Evolutionary conservation across 2,113 vertebrate species (phyloP), one percentile per base, ranked within the genome.

Genomic region (Amphilophus citrinellus): DNA sequence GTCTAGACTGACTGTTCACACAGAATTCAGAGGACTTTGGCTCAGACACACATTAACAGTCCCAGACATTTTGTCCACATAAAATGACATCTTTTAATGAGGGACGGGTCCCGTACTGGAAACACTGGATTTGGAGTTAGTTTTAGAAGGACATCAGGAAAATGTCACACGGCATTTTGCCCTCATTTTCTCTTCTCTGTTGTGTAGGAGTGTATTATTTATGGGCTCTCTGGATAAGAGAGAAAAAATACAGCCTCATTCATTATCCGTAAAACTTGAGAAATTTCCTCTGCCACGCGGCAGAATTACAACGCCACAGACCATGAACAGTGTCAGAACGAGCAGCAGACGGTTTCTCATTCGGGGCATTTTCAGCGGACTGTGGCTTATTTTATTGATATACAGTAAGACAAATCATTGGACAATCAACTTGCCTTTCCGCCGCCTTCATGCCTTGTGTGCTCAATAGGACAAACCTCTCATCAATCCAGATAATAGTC

Each of bases 381-480:
- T 62, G 56, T 17, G 63, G 87, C 80, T 77, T 79, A 15, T 65
- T 83, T 79, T 80, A 91, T 86, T 66, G 83, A 88, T 87, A 73
- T 76, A 60, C 80, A 84, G 82, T 83, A 47, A 77, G 60, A 59
- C 44, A 22, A 84, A 88, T 82, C 32, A 76, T 84, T 77, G 60
- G 62, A 78, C 50, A 68, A 79, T 87, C 82, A 85, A 73, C 39
- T 61, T 53, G 83, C 61, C 77, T 81, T 57, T 32, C 50, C 5
- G 0, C 59, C 10, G 42, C 65, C 66, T 75, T 78, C 77, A 84
- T 10, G 84, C 35, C 77, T 76, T 6, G 7, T 30, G 32, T 15
- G 8, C 76, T 81, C 82, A 77, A 9, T 1, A 61, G 82, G 84
- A 89, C 91, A 88, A 88, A 88, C 57, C 47, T 58, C 66, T 57